A percentile compares a stretch with the other conserved stretches of the same genome.
phyloP scores from a whole-genome alignment of 2,113 vertebrate species.

The Suricata suricatta region DNA sequence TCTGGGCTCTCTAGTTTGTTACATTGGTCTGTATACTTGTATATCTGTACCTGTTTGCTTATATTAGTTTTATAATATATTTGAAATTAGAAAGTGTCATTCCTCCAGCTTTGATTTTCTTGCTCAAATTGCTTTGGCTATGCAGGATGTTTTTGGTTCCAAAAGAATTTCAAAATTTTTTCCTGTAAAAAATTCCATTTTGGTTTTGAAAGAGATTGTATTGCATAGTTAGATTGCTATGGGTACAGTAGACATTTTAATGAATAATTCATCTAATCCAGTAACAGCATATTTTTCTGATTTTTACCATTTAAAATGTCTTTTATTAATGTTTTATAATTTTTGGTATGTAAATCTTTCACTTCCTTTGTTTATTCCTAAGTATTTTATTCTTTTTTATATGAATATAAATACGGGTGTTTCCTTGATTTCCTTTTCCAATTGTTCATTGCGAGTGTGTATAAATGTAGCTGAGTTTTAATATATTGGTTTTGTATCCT shows the following conservation, averaged over 20 bases:
- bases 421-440: background rate
- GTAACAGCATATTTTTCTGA: background rate
- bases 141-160: background rate
- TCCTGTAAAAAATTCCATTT: background rate
- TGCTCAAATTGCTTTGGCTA: background rate
- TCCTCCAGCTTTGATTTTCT: background rate
- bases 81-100: background rate
- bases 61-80: background rate
- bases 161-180: background rate
- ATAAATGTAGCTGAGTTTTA: background rate
- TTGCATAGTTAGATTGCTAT: background rate
- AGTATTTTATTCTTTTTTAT: background rate
- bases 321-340: background rate
- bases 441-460: background rate
- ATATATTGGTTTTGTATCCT: background rate
- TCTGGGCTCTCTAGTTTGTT: background rate
- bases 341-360: background rate
- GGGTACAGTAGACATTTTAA: background rate
- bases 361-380: background rate
- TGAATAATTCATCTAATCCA: background rate
- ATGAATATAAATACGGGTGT: background rate
- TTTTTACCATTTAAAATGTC: background rate
- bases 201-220: background rate
- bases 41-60: background rate
- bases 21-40: background rate